phyloP scores from a whole-genome alignment of 92 coral and sea anemone species.

The Actinernus sp. region DNA sequence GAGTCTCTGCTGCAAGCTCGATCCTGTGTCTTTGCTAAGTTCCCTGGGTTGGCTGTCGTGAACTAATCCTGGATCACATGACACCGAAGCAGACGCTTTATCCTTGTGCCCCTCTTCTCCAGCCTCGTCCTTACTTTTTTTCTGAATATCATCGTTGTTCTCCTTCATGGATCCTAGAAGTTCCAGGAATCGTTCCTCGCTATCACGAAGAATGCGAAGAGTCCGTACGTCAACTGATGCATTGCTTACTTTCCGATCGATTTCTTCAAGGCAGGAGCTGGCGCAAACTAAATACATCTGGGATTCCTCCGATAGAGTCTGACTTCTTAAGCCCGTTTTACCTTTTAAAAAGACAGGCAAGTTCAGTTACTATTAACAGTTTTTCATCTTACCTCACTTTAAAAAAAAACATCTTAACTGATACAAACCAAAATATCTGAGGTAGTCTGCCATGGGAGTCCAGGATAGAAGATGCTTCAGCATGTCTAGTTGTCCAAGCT shows the following conservation, averaged over 20 bases:
- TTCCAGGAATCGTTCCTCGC: conserved; percentile 25
- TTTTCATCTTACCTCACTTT: too few relatives aligned
- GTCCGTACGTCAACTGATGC: conserved; percentile 21
- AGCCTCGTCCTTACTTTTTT: background rate
- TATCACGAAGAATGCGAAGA: conserved; percentile 27
- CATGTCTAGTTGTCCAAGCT: conserved; percentile 19
- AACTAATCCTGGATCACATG: too few relatives aligned
- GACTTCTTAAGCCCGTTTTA: too few relatives aligned
- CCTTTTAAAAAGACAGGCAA: too few relatives aligned
- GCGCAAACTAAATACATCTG: conserved; percentile 46
- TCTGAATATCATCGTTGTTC: background rate
- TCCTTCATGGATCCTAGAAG: conserved; percentile 14
- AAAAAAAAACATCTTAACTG: too few relatives aligned
- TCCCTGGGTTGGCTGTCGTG: too few relatives aligned
- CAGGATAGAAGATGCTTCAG: conserved; percentile 76
- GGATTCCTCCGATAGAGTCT: conserved; percentile 26
- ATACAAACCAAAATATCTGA: conserved; percentile 17
- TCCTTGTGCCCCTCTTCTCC: background rate
- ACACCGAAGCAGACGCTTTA: too few relatives aligned
- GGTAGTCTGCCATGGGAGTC: conserved; percentile 70
- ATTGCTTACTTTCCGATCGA: conserved; percentile 24
- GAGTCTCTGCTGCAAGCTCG: conserved; percentile 16
- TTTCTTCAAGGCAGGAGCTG: conserved; percentile 48
- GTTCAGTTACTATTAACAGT: too few relatives aligned
- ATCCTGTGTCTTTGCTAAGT: too few relatives aligned